Evolutionary conservation across 2,888 invertebrate species (phyloP), one percentile per base, ranked within the genome.

Genomic region (Pantelozetes paolii): DNA sequence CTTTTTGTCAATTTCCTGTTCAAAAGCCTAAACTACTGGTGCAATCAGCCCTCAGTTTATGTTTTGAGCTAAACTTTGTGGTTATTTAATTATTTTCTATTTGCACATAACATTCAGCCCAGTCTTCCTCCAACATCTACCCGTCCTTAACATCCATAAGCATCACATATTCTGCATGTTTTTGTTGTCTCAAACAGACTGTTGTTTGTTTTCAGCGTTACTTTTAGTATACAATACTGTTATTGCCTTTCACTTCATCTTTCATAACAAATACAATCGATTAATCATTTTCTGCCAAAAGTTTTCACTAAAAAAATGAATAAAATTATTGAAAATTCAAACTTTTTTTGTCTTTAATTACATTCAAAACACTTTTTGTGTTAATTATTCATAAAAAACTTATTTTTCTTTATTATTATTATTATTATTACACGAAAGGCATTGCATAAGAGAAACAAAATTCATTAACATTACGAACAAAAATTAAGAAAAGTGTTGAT

Each of bases 31-130:
- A 45, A 18, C 36, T 11, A 15, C 67, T 42, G 42, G 23, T 23
- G n/a, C 67, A 67, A 67, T 67, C 36, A 67, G 67, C 42, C 67
- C 42, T 3, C 23, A 40, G 67, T 40, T 5, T 40, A 42, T 67
- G 32, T 36, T 67, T 9, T 59, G 18, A 30, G 9, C 30, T 40
- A 11, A 42, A 42, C n/a, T n/a, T 20, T 67, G 67, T 36, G 42
- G 67, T 67, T 67, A 67, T 67, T 67, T 67, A 67, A 67, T 62
- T 62, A 62, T 67, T 67, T 67, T 42, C 40, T 67, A 42, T 67
- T 67, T 67, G 67, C 67, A 64, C 36, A 64, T 20, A 64, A 1
- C 23, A 3, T 42, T 42, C n/a, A 40, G 13, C 40, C 42, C 30
- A 13, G 15, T 1, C 13, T 30, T 18, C n/a, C 30, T 64, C 20